Conservation (phyloP, 1,140 invertebrate species). For the Epicauta chinensis region DNA sequence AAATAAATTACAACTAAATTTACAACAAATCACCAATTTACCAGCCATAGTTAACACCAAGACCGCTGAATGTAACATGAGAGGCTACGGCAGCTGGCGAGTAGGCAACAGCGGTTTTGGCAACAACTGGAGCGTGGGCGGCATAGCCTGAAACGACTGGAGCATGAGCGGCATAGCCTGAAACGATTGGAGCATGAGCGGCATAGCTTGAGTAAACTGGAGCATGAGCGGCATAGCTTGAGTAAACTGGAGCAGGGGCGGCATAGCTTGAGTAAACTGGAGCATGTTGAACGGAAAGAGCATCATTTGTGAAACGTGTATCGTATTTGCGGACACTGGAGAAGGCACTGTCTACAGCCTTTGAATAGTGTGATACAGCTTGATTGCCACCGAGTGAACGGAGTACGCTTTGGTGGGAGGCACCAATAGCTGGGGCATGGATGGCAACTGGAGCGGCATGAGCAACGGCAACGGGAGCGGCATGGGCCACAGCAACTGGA, state of each 20-base stretch:
- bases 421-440: constrained; percentile 45
- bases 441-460: constrained; percentile 40
- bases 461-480: constrained; percentile 23
- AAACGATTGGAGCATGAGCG: constrained; percentile 13
- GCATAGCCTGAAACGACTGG: constrained; percentile 31
- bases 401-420: constrained; percentile 49
- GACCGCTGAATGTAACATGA: constrained; percentile 46
- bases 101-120: constrained; percentile 39
- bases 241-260: constrained; percentile 35
- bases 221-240: constrained; percentile 17
- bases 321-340: constrained; percentile 55
- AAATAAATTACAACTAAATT: constrained; percentile 9
- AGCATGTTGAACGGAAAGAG: constrained; percentile 28
- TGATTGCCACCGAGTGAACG: constrained; percentile 49
- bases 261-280: constrained; percentile 34
- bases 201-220: constrained; percentile 10
- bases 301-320: constrained; percentile 53
- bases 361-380: constrained; percentile 52
- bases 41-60: constrained; percentile 46
- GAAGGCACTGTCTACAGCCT: constrained; percentile 54
- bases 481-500: constrained; percentile 11
- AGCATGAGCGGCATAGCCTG: constrained; percentile 22
- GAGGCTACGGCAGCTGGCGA: constrained; percentile 46
- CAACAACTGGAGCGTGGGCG: constrained; percentile 33
- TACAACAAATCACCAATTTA: constrained; percentile 30